Evolutionary conservation across 2,888 invertebrate species (phyloP).

Genomic region (Strigamia transsilvanica): DNA sequence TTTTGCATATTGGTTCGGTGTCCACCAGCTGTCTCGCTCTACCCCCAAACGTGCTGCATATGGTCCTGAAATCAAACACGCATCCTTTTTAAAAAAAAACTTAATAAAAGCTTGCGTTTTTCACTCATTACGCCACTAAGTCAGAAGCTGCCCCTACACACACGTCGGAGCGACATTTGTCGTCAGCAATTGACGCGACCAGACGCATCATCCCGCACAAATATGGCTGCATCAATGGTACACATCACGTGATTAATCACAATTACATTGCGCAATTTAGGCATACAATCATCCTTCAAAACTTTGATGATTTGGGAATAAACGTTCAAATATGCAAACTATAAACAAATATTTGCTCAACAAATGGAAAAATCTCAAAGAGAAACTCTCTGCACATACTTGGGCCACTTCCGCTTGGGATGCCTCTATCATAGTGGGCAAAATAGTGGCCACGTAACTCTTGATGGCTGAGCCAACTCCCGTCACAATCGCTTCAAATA

Average conservation of each 20-base stretch:
- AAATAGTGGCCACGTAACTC: neutral
- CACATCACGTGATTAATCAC: neutral
- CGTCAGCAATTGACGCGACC: neutral
- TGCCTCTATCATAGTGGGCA: neutral
- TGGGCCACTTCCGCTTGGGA: neutral
- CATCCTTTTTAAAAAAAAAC: neutral
- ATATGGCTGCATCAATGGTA: neutral
- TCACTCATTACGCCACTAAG: neutral
- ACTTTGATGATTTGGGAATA: neutral
- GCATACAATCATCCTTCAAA: neutral
- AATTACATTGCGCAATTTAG: too few species aligned
- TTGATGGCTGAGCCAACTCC: neutral
- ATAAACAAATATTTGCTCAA: neutral
- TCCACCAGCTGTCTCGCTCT: neutral
- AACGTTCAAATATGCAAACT: slow-evolving; percentile 25
- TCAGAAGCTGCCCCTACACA: neutral
- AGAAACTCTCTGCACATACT: neutral
- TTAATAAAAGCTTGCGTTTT: neutral
- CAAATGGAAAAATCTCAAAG: neutral
- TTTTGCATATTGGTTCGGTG: neutral
- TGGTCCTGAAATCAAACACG: neutral
- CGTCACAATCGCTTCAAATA: neutral
- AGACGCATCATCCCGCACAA: neutral
- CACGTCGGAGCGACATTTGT: neutral
- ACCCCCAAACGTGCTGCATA: neutral